Conservation (phyloP, 2,797 vertebrate genomes). For the Enteromius unitaeniatus region DNA sequence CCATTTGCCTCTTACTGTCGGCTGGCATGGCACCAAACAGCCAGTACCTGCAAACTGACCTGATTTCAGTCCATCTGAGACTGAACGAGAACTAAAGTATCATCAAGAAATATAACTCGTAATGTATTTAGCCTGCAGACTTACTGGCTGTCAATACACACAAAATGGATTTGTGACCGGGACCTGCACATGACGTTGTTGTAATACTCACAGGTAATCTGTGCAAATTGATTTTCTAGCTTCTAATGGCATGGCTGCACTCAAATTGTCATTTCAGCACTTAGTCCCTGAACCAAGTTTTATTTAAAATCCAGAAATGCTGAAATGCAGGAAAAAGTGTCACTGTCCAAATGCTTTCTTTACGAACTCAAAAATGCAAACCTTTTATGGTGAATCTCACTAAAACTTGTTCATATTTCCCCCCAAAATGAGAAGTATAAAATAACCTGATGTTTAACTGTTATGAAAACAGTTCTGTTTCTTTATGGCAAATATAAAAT, state of each 20-base stretch:
- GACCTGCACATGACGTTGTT: constrained; percentile 5
- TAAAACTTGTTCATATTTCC: constrained; percentile 6
- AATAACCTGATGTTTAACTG: neutral
- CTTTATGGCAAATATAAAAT: neutral
- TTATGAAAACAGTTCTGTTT: neutral
- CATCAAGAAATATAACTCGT: constrained; percentile 1
- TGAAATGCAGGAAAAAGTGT: constrained; percentile 38
- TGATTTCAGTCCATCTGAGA: neutral
- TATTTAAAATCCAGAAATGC: constrained; percentile 42
- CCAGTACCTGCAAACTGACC: neutral
- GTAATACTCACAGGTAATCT: constrained; percentile 36
- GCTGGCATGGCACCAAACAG: neutral
- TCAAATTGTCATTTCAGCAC: constrained; percentile 24
- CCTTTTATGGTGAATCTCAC: neutral
- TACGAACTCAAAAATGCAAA: neutral
- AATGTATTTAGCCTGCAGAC: constrained; percentile 37
- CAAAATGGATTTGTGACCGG: constrained; percentile 14
- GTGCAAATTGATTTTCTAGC: constrained; percentile 40
- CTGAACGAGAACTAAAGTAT: neutral
- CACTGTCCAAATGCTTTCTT: neutral
- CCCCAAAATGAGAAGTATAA: neutral
- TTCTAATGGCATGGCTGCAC: neutral
- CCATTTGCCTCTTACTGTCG: neutral
- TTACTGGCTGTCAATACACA: constrained; percentile 16
- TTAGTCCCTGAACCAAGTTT: constrained; percentile 7